Base-by-base conservation (phyloP, 2,888 invertebrate species). In the Carabus problematicus region DNA sequence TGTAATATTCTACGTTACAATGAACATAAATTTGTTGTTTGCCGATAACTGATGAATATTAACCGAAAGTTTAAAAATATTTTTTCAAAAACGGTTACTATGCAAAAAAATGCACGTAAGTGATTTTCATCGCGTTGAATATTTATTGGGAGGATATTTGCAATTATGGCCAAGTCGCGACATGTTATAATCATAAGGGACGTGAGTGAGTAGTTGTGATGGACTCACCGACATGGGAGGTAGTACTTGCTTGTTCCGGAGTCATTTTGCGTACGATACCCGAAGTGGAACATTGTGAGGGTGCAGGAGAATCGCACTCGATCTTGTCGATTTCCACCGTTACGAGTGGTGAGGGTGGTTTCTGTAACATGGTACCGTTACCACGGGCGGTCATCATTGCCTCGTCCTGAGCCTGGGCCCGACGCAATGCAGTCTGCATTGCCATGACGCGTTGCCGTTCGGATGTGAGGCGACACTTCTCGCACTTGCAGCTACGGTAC, bases 371-470 rank as follows among this genome's bases (percentile, higher is more conserved):
- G 39, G 74, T 8, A 1, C 69, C 69, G 8, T 62, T 61, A 81
- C 79, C 74, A 78, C 79, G 79, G 84, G 70, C 75, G 76, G 61
- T 80, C 75, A 79, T 78, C 84, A 78, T 82, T 60, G 88, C 88
- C 79, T 94, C 93, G 78, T 94, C 94, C 83, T 94, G 94, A 63
- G 92, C 92, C 80, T 93, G 92, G 54, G 93, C 94, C 60, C 95
- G 86, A 59, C 94, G 82, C 73, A 92, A 79, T 0, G 95, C 94
- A 29, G 94, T 95, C 84, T 95, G 93, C 77, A 87, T 83, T 70
- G 95, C 95, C 95, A 95, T 96, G 70, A 95, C 92, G 14, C 91
- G 84, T 82, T 95, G 95, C 56, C 96, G 83, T 77, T 95, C 94
- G 0, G 92, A 92, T 0, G 95, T 95, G 70, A 94, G 83, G 72